Evolutionary conservation across 2,797 vertebrate genomes (phyloP).

Genomic region (Arnoldichthys spilopterus): DNA sequence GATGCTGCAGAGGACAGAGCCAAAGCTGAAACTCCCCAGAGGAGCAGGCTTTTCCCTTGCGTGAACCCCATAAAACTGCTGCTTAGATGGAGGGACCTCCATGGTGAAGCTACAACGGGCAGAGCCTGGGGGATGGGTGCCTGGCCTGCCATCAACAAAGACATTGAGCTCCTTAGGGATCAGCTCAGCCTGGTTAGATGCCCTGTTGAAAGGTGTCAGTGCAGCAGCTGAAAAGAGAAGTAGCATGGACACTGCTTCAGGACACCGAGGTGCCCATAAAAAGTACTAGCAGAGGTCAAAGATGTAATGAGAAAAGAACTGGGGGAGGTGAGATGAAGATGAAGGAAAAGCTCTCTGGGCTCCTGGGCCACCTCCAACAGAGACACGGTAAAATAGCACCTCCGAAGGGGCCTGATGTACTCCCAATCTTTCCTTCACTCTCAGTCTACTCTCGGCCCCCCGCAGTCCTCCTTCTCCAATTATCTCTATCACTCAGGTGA

Average conservation of each 20-base stretch:
- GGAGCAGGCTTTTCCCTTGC: constrained; percentile 14
- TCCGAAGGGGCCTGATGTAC: neutral
- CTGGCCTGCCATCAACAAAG: constrained; percentile 23
- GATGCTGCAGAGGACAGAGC: neutral
- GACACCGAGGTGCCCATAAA: constrained; percentile 34
- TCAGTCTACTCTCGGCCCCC: neutral
- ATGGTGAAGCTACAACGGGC: constrained; percentile 12
- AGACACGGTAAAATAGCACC: constrained; percentile 24
- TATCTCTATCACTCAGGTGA: neutral
- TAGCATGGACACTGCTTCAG: constrained; percentile 30
- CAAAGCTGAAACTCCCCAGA: neutral
- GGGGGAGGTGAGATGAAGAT: constrained; percentile 40
- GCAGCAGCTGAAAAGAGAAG: constrained; percentile 3
- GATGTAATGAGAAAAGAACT: constrained; percentile 46
- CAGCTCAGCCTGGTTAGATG: constrained; percentile 32
- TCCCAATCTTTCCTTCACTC: neutral
- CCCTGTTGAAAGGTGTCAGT: constrained; percentile 33
- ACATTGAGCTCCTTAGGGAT: constrained; percentile 33
- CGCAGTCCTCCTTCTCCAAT: neutral
- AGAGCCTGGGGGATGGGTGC: neutral
- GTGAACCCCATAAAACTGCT: constrained; percentile 13
- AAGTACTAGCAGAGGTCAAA: constrained; percentile 45
- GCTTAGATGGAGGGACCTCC: constrained; percentile 23
- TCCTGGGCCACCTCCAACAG: constrained; percentile 11
- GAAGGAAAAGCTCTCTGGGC: constrained; percentile 14